phyloP scores from a whole-genome alignment of 2,113 vertebrate genomes.

The Arothron firmamentum region DNA sequence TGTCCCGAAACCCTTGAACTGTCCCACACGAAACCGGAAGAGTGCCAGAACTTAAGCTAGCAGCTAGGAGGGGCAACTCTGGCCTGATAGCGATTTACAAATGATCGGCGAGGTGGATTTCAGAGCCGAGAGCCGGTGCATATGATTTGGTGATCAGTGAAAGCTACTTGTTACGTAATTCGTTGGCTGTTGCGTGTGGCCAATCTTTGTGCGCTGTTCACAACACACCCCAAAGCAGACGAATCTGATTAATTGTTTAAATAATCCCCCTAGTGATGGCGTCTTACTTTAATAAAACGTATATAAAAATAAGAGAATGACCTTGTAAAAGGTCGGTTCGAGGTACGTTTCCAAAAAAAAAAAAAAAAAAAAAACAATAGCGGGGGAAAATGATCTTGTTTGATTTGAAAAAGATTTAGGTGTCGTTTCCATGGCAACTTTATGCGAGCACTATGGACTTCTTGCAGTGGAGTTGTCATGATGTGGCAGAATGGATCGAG shows the following conservation, averaged over 20 bases:
- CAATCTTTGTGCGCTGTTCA: constrained; percentile 29
- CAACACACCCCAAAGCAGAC: constrained; percentile 33
- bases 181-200: constrained; percentile 7
- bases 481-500: constrained; percentile 71
- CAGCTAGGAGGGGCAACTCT: neutral
- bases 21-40: constrained; percentile 20
- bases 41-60: constrained; percentile 23
- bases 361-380: too few relatives aligned
- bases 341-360: too few relatives aligned
- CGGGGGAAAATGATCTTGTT: too few relatives aligned
- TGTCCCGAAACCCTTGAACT: constrained; percentile 38
- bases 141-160: constrained; percentile 18
- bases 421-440: constrained; percentile 63
- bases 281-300: neutral
- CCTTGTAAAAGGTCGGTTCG: too few relatives aligned
- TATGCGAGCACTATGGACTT: constrained; percentile 61
- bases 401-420: neutral
- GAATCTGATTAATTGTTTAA: constrained; percentile 40
- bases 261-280: neutral
- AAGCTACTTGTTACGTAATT: neutral
- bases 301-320: too few relatives aligned
- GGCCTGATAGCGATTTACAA: constrained; percentile 33
- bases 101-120: fast-evolving
- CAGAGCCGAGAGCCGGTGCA: fast-evolving
- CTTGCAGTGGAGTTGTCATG: constrained; percentile 65